Evolutionary conservation across 2,888 invertebrate species (phyloP).

Genomic region (Auanema sp.): DNA sequence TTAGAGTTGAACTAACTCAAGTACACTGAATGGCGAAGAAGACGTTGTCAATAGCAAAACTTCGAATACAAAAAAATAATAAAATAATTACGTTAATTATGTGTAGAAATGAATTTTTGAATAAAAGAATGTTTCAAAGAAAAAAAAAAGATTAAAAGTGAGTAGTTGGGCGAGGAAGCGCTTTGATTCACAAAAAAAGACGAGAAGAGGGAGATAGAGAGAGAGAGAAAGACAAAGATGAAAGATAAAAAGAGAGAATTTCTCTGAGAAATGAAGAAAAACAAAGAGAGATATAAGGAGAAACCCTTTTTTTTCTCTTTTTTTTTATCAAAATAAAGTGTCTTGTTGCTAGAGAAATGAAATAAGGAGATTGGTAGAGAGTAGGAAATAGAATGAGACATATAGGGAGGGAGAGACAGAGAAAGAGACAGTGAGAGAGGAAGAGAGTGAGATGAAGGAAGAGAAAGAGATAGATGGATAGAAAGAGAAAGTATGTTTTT

Average conservation of each 20-base stretch:
- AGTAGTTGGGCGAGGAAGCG: too few species aligned
- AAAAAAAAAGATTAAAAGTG: too few species aligned
- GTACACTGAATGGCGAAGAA: neutral
- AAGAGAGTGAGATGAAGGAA: constrained; percentile 9
- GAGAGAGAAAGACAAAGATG: constrained; percentile 8
- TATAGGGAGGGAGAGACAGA: constrained; percentile 6
- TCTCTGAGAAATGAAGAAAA: constrained; percentile 16
- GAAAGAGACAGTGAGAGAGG: constrained; percentile 10
- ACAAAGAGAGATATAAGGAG: constrained; percentile 16
- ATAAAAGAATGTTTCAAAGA: too few species aligned
- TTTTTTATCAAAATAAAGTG: constrained; percentile 14
- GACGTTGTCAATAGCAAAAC: neutral
- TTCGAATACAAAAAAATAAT: neutral
- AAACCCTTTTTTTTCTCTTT: too few species aligned
- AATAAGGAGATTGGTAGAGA: neutral
- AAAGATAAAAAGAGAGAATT: constrained; percentile 10
- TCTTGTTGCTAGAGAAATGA: constrained; percentile 13
- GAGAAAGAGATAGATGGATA: constrained; percentile 1
- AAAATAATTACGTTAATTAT: constrained; percentile 6
- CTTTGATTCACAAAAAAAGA: neutral
- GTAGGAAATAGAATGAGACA: constrained; percentile 4
- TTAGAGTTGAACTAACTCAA: constrained; percentile 8
- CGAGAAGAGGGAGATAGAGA: neutral
- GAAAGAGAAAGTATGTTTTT: constrained; percentile 12
- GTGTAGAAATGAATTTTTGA: too few species aligned